Evolutionary conservation across 2,888 invertebrate species (phyloP).

Genomic region (Phytoseiulus persimilis): DNA sequence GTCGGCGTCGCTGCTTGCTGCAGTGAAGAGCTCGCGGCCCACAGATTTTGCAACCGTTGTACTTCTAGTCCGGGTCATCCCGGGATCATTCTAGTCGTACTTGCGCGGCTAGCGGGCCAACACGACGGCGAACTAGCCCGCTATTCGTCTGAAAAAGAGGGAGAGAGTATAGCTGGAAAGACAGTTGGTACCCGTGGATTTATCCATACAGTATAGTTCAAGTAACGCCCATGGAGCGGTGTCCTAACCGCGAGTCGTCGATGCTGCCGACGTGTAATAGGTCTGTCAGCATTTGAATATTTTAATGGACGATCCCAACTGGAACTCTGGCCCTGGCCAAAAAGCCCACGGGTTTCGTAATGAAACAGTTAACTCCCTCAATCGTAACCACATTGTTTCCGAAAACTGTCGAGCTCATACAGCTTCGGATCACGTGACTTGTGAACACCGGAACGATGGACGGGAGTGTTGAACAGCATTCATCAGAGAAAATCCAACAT

Average conservation of each 20-base stretch:
- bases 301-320: background rate
- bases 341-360: background rate
- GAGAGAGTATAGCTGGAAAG: background rate
- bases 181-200: background rate
- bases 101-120: background rate
- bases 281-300: constrained; percentile 5
- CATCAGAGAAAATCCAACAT: no score
- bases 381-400: background rate
- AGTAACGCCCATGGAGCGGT: background rate
- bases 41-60: background rate
- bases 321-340: background rate
- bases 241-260: background rate
- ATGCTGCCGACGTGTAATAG: background rate
- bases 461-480: no score
- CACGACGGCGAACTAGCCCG: background rate
- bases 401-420: background rate
- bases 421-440: no score
- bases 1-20: background rate
- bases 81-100: background rate
- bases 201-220: background rate
- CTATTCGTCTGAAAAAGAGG: background rate
- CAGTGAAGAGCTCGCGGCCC: background rate
- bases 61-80: constrained; percentile 5
- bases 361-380: background rate
- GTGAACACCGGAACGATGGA: no score